phyloP scores from a whole-genome alignment of 1,140 invertebrate species.

The Belonocnema kinseyi region DNA sequence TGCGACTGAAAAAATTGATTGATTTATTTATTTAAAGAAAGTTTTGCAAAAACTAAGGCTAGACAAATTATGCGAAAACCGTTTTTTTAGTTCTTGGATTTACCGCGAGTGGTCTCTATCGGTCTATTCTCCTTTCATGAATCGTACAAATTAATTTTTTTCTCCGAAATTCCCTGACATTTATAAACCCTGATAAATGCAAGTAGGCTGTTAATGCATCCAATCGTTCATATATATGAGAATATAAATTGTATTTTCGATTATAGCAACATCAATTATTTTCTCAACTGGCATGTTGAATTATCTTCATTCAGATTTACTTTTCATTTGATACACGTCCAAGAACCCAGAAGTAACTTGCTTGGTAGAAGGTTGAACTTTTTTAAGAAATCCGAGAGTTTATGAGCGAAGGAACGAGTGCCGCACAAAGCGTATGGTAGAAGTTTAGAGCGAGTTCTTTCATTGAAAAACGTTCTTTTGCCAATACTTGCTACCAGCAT shows the following conservation, averaged over 20 bases:
- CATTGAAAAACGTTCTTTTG: slow-evolving; percentile 21
- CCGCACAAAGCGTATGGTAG: slow-evolving; percentile 19
- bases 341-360: not conserved
- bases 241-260: not conserved
- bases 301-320: slow-evolving; percentile 3
- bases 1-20: no score
- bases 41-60: no score
- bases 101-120: no score
- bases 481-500: slow-evolving; percentile 26
- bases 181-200: no score
- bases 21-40: no score
- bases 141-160: no score
- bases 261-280: slow-evolving; percentile 19
- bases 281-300: not conserved
- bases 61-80: no score
- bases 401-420: slow-evolving; percentile 13
- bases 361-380: not conserved
- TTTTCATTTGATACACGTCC: not conserved
- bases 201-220: no score
- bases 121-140: no score
- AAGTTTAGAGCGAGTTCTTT: slow-evolving; percentile 18
- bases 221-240: no score
- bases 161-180: no score
- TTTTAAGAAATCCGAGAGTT: slow-evolving; percentile 24
- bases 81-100: no score